Base-by-base conservation (phyloP, 1,140 invertebrate genomes). In the Ceratina calcarata region DNA sequence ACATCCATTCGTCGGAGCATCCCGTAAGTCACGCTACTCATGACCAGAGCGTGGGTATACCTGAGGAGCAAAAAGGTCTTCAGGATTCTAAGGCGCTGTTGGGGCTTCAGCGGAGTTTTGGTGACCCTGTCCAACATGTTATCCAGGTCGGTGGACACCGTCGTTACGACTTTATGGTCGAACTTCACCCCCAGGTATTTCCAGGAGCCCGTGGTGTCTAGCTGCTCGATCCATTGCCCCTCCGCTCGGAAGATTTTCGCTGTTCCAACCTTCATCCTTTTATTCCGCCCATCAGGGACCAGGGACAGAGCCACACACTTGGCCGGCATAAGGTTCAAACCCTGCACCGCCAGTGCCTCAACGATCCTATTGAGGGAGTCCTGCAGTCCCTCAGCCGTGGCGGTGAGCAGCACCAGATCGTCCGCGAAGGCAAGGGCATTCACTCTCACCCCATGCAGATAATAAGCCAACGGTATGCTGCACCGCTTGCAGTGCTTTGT, bases 1-100 rank as follows among this genome's bases (percentile, higher is more conserved):
- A 80, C 64, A 32, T 93, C 91, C 15, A 90, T 57, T 64, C 80
- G 80, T 0, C 87, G 81, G 0, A 93, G 61, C 1, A 80, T 61
- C 10, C 86, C 70, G 13, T 86, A 73, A 18, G 78, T 84, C 0
- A 81, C 76, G 1, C 62, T 78, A 0, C 88, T n/a, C n/a, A n/a
- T n/a, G 13, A 87, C 87, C 10, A 90, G 58, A 1, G 72, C 73
- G 66, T 91, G 89, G n/a, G n/a, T 3, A 20, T 20, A 60, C 1
- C 57, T 2, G 2, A 20, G 18, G n/a, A 60, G 15, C 8, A 60
- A 12, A 60, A 20, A 60, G 12, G 18, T 60, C 6, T 20, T 18
- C 2, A 60, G 2, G 2, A 60, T 60, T 8, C 22, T 18, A 6
- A 60, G 15, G n/a, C 57, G n/a, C 18, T 60, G 57, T 20, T 60